Conservation (phyloP, 1,140 invertebrate genomes). For the Drosophila kurseongensis region DNA sequence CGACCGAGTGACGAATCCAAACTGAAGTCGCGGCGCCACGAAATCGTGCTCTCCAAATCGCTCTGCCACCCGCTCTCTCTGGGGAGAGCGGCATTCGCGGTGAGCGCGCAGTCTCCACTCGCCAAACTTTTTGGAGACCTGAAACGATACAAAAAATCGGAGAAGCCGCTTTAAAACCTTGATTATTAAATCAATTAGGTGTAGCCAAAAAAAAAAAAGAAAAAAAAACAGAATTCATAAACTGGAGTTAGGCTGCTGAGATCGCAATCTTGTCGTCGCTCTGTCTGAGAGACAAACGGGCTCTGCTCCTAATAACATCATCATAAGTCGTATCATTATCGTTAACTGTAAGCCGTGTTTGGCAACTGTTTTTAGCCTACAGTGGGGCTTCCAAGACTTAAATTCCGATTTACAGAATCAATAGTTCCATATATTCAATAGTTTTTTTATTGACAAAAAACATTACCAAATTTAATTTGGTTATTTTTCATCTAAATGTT, state of each 20-base stretch:
- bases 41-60: slow-evolving; percentile 1
- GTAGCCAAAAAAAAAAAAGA: slow-evolving; percentile 15
- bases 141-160: slow-evolving; percentile 64
- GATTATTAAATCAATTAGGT: slow-evolving; percentile 80
- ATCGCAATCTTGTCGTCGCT: slow-evolving; percentile 39
- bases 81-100: slow-evolving; percentile 27
- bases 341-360: slow-evolving; percentile 54
- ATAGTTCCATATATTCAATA: neutral
- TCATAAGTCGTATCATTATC: slow-evolving; percentile 47
- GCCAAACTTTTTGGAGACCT: slow-evolving; percentile 60
- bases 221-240: slow-evolving; percentile 29
- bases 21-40: slow-evolving; percentile 9
- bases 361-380: slow-evolving; percentile 48
- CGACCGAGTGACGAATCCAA: slow-evolving; percentile 44
- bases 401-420: neutral
- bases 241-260: slow-evolving; percentile 38
- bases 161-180: slow-evolving; percentile 74
- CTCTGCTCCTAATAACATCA: slow-evolving; percentile 52
- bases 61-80: slow-evolving; percentile 1
- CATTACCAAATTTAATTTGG: no score
- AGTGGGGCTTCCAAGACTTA: neutral
- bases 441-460: neutral
- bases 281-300: slow-evolving; percentile 42
- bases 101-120: slow-evolving; percentile 30
- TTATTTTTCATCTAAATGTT: no score